Conservation (phyloP, 1,140 invertebrate species). For the Drosophila repleta region DNA sequence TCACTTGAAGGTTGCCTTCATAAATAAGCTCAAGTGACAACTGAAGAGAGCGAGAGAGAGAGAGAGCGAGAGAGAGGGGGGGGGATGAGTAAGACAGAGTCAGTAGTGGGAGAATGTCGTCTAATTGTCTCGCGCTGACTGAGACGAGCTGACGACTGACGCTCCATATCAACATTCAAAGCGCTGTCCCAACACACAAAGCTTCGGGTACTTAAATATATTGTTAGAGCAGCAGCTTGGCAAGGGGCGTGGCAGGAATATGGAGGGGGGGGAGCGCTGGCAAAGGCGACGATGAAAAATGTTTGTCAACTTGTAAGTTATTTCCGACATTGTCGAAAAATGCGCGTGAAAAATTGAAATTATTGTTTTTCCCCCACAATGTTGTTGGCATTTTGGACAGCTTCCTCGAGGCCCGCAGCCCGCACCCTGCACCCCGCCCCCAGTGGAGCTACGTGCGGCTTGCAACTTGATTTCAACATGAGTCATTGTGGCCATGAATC, state of each 20-base stretch:
- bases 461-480: conserved; percentile 58
- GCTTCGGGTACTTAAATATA: conserved; percentile 39
- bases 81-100: no score
- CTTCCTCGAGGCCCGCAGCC: neutral
- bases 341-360: conserved; percentile 62
- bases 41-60: neutral
- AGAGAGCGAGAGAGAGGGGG: neutral
- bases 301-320: conserved; percentile 73
- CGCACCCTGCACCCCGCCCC: no score
- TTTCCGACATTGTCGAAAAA: conserved; percentile 57
- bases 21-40: conserved; percentile 9
- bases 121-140: conserved; percentile 46
- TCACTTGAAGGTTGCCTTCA: neutral
- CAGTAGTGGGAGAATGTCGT: neutral
- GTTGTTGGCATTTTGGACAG: conserved; percentile 17
- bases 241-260: neutral
- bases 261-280: neutral
- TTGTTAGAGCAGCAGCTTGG: neutral
- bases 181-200: neutral
- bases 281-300: conserved; percentile 40
- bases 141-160: conserved; percentile 36
- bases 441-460: conserved; percentile 42
- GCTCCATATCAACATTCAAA: conserved; percentile 41
- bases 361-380: conserved; percentile 48
- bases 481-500: conserved; percentile 62